Evolutionary conservation across 2,113 vertebrate genomes (phyloP), one percentile per base, ranked within the genome.

Genomic region (Cardinalis cardinalis): DNA sequence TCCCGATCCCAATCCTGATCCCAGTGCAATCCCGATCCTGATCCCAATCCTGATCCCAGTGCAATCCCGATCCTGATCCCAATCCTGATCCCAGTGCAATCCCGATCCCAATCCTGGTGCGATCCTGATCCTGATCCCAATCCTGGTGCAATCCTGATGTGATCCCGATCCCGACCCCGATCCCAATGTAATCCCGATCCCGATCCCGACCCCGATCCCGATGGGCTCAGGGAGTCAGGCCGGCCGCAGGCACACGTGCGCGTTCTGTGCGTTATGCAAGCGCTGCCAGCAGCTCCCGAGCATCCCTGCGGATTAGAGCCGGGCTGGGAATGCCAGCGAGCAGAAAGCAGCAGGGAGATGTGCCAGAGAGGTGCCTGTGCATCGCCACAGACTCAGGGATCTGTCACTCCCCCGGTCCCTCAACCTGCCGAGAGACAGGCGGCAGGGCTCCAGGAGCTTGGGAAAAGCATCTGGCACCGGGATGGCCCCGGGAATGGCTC

Each of bases 201-300:
- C 24, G 26, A 52, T 28, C 49, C 25, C 26, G 28, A 25, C 24
- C 24, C n/a, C 34, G 5, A 28, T n/a, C 18, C n/a, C 9, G 9
- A 15, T 15, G 1, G 28, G 74, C 19, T 36, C 18, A 14, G 48
- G 48, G 48, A 7, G 26, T 26, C 48, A 49, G n/a, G 24, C 65
- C 19, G 2, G 59, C 6, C 1, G 5, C 80, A 12, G 78, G 14
- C 38, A 4, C n/a, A 6, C 14, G 10, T 31, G 36, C 1, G 0
- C 28, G 1, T 15, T 4, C 34, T 3, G 16, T 3, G n/a, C 25
- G 52, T 95, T 94, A 92, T 46, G 81, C 89, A 90, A 79, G 31
- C 0, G 3, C 56, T 21, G 51, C 3, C 23, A 89, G 87, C 81
- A 69, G 87, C 87, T 84, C 44, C 5, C 1, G 8, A 92, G 81